A percentile compares a stretch with the other conserved stretches of the same genome.
These are phyloP conservation scores for Phrynocephalus vlangalii DNA, from an alignment of 2,797 vertebrate genomes.

Conservation along the genomic window DNA sequence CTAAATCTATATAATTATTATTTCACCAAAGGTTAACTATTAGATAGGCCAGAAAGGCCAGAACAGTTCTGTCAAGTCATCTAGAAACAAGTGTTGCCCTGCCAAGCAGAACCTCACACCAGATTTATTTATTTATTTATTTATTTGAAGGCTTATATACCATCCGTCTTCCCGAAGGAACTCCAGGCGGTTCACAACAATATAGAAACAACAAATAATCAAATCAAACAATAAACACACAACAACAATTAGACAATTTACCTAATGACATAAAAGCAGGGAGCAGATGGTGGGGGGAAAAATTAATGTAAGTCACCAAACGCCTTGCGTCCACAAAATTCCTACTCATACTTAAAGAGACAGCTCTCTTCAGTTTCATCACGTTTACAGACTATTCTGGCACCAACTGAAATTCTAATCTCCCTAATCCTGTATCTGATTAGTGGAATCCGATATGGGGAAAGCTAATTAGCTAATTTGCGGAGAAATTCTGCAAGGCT, in stretches of 20 bases:
- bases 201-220: no score
- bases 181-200: no score
- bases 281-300: no score
- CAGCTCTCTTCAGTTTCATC: slow-evolving; percentile 9
- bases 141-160: no score
- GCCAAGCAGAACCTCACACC: not conserved
- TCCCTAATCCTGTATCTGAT: slow-evolving; percentile 19
- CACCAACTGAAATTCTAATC: not conserved
- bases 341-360: not conserved
- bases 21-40: not conserved
- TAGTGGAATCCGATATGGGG: not conserved
- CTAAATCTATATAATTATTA: not conserved
- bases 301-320: no score
- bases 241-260: no score
- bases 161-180: no score
- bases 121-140: not conserved
- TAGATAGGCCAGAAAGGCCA: not conserved
- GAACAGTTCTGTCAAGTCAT: not conserved
- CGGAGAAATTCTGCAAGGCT: slow-evolving; percentile 2
- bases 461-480: slow-evolving; percentile 31
- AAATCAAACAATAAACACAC: no score
- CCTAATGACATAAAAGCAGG: no score
- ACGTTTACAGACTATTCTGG: slow-evolving; percentile 17
- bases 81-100: not conserved
- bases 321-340: not conserved